Percentiles rank a stretch among this genome's conserved stretches.
Evolutionary conservation across 2,113 vertebrate species (phyloP).

Genomic region (Epinephelus lanceolatus): DNA sequence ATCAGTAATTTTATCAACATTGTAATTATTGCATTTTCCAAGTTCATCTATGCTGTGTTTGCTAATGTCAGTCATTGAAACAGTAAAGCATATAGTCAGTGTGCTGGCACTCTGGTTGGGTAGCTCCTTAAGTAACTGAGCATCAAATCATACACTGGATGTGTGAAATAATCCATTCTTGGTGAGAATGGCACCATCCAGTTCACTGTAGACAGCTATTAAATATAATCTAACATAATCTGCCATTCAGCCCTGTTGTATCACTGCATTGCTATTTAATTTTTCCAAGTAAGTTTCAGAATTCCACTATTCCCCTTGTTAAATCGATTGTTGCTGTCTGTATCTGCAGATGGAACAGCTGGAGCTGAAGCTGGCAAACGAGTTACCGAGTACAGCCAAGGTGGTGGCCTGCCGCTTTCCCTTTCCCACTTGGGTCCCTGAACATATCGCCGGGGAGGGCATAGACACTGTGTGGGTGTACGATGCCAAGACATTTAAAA

Average conservation of each 20-base stretch:
- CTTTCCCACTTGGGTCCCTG: conserved; percentile 93
- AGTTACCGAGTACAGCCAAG: conserved; percentile 86
- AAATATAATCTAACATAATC: too few relatives aligned
- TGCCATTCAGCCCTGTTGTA: too few relatives aligned
- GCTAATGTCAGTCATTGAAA: background rate
- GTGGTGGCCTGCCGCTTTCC: conserved; percentile 97
- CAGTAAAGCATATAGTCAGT: background rate
- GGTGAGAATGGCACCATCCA: too few relatives aligned
- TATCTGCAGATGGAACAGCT: conserved; percentile 90
- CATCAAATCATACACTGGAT: too few relatives aligned
- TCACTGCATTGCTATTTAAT: background rate
- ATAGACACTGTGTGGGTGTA: conserved; percentile 95
- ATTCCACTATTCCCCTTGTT: background rate
- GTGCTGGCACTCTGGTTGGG: too few relatives aligned
- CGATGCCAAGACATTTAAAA: conserved; percentile 80
- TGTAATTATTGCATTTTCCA: background rate
- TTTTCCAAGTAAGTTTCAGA: background rate
- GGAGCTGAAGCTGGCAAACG: conserved; percentile 90
- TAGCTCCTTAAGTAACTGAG: too few relatives aligned
- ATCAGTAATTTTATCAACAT: background rate
- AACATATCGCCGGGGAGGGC: conserved; percentile 88
- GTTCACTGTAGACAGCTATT: too few relatives aligned
- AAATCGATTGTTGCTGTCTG: background rate
- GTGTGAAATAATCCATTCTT: too few relatives aligned
- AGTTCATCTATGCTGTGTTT: background rate